Base-by-base conservation (phyloP, 2,113 vertebrate species). In the Gasterosteus aculeatus region DNA sequence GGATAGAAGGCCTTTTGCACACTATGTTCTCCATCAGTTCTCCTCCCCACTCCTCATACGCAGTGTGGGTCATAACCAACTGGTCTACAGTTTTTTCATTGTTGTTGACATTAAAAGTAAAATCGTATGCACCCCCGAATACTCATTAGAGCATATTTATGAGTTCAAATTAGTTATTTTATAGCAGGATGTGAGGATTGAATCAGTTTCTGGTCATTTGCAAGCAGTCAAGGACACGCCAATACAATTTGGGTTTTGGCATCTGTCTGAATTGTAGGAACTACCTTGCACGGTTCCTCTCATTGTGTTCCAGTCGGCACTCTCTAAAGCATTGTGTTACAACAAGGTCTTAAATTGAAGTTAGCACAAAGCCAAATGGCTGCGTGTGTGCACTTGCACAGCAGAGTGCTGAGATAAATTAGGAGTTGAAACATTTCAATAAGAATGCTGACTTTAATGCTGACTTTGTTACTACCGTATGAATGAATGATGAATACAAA, bases 231-330 rank as follows among this genome's bases (percentile, higher is more conserved):
- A 31, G 46, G 59, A n/a, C 35, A 26, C 22, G 22, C 22, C 22
- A 26, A 26, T 26, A 26, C 22, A 26, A 26, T 26, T 26, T 26
- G 31, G 78, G 42, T 16, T 85, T 71, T 75, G 47, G 22, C 61
- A 82, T 92, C 88, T 78, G 0, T 33, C 72, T 67, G 14, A 84
- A 82, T 78, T 89, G 83, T 90, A 78, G 80, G 72, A 85, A 77
- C 85, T 67, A 81, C 87, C 72, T 82, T 78, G 77, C 61, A 81
- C 59, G 35, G 87, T 92, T 93, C 90, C 92, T 83, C 65, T 81
- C 72, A 87, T 92, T 93, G 91, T 92, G 18, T 74, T 83, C 26
- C 22, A 74, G 68, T 51, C 61, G 81, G 69, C 5, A 10, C 64
- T 29, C 63, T 47, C 62, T 39, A 51, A 75, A 54, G 58, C 57